phyloP scores from a whole-genome alignment of 2,888 invertebrate genomes.

The Tanypteryx hageni region DNA sequence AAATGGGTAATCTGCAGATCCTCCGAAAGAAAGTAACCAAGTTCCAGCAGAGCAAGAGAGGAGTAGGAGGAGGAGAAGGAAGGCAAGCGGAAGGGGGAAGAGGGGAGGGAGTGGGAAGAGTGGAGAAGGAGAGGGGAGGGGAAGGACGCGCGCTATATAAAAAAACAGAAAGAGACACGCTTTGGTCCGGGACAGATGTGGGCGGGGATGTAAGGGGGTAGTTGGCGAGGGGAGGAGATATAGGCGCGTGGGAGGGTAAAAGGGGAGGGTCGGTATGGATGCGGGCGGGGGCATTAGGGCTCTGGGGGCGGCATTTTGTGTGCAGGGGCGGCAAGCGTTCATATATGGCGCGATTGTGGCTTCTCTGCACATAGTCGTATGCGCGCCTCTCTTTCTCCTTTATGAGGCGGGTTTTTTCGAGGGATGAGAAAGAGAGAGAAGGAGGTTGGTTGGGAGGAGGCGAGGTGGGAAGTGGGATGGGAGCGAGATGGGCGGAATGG shows the following conservation, averaged over 20 bases:
- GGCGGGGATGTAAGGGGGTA: conserved; percentile 7
- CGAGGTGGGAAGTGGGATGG: neutral
- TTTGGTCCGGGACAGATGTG: conserved; percentile 21
- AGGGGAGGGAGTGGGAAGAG: neutral
- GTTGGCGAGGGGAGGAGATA: neutral
- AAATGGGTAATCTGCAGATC: conserved; percentile 9
- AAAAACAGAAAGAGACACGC: neutral
- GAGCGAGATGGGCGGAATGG: too few species aligned
- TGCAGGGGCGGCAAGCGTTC: conserved; percentile 17
- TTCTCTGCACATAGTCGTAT: neutral
- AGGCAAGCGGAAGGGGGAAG: neutral
- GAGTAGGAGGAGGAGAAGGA: too few species aligned
- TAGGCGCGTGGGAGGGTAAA: neutral
- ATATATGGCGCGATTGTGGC: conserved; percentile 40
- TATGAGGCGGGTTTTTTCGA: neutral
- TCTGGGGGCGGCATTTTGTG: neutral
- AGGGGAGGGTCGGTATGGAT: conserved; percentile 26
- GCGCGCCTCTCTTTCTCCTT: neutral
- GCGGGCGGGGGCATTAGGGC: conserved; percentile 38
- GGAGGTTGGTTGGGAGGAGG: neutral
- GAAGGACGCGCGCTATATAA: neutral
- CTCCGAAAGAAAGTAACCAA: neutral
- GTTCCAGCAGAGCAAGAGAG: too few species aligned
- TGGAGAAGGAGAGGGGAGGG: neutral
- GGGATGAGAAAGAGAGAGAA: too few species aligned